Conservation (phyloP, 1,140 invertebrate genomes). For the Brachionus angularis region DNA sequence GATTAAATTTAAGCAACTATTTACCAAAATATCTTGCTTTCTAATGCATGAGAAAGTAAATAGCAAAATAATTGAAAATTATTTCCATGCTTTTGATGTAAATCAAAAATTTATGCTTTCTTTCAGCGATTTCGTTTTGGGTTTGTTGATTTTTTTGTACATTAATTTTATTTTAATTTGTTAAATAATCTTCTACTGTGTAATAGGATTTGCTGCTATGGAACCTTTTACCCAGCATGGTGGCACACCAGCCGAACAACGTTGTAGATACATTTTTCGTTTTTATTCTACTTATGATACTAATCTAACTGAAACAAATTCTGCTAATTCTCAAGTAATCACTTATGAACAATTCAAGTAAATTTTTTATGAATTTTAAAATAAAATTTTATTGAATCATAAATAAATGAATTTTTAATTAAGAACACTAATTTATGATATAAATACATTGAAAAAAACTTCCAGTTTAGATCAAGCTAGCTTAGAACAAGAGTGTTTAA, state of each 20-base stretch:
- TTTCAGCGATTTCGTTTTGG: conserved; percentile 26
- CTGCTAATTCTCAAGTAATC: not conserved
- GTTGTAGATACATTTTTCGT: conserved; percentile 63
- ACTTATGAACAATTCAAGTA: conserved; percentile 49
- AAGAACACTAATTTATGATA: not conserved
- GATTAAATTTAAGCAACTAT: conserved; percentile 19
- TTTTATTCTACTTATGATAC: conserved; percentile 59
- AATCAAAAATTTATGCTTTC: not conserved
- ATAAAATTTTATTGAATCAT: too few relatives aligned
- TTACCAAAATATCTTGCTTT: not conserved
- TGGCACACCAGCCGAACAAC: conserved; percentile 61
- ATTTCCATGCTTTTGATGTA: conserved; percentile 40
- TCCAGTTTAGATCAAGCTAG: not conserved
- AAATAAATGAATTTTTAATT: too few relatives aligned
- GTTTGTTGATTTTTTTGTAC: conserved; percentile 6
- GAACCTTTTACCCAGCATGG: conserved; percentile 63
- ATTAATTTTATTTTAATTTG: not conserved
- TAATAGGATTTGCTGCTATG: conserved; percentile 61
- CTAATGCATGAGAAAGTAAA: conserved; percentile 11
- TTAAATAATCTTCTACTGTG: not conserved
- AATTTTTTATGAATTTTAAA: conserved; percentile 52
- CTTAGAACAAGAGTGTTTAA: too few relatives aligned
- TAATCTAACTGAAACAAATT: not conserved
- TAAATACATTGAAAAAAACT: not conserved
- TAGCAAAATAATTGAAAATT: not conserved